Percentiles rank a stretch among this genome's conserved stretches.
phyloP scores from a whole-genome alignment of 2,888 invertebrate genomes.

The Ophion ellenae region DNA sequence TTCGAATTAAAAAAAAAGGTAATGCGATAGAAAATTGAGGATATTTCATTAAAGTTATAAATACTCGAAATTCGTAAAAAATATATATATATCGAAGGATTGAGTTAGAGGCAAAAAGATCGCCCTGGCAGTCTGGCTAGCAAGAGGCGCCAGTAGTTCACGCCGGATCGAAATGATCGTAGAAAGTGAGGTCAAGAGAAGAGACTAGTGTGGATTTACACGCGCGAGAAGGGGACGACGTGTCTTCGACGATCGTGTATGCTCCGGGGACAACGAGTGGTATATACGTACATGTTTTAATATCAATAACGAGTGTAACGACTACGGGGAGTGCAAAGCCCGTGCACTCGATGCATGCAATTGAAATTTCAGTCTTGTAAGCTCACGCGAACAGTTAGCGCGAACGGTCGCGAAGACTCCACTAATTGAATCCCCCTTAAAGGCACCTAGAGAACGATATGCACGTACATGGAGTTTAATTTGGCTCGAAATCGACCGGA shows the following conservation, averaged over 20 bases:
- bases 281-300: conserved; percentile 51
- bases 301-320: conserved; percentile 63
- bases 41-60: too few relatives aligned
- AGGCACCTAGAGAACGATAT: neutral
- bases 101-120: conserved; percentile 13
- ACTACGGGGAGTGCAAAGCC: conserved; percentile 52
- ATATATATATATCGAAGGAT: neutral
- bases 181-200: conserved; percentile 77
- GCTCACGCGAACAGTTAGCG: conserved; percentile 26
- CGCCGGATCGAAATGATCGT: conserved; percentile 72
- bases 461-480: neutral
- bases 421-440: conserved; percentile 54
- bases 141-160: conserved; percentile 68
- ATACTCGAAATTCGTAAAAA: neutral
- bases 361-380: conserved; percentile 42
- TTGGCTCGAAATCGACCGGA: neutral
- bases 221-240: conserved; percentile 56
- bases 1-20: neutral
- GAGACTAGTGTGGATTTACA: conserved; percentile 63
- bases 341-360: conserved; percentile 50
- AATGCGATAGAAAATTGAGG: neutral
- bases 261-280: conserved; percentile 9
- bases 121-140: conserved; percentile 62
- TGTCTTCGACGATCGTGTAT: conserved; percentile 60
- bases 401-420: conserved; percentile 35